Evolutionary conservation across 2,113 vertebrate genomes (phyloP).

Genomic region (Pipra filicauda): DNA sequence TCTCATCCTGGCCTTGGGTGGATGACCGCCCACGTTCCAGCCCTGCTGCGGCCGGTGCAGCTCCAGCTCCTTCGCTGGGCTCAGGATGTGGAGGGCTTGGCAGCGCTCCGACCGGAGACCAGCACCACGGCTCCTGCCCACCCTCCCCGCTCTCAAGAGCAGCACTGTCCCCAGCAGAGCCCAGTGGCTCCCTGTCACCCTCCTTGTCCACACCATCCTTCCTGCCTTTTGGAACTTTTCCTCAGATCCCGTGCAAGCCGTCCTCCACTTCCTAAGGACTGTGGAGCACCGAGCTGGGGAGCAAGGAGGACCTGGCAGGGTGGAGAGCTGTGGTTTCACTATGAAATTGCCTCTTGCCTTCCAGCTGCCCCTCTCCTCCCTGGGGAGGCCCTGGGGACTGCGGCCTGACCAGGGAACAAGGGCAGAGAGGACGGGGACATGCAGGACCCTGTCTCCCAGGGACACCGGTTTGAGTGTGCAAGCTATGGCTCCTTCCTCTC

Average conservation of each 20-base stretch:
- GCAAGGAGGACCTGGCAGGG: background rate
- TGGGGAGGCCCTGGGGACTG: background rate
- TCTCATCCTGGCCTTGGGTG: slow-evolving; percentile 53
- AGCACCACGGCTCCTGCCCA: background rate
- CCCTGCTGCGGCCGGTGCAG: background rate
- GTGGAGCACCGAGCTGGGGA: background rate
- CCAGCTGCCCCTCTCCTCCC: background rate
- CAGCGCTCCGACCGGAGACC: background rate
- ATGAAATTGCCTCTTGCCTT: background rate
- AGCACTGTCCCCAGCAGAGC: background rate
- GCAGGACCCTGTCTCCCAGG: background rate
- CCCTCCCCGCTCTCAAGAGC: background rate
- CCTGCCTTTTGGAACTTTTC: background rate
- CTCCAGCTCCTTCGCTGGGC: background rate
- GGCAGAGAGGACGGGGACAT: background rate
- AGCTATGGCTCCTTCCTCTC: background rate
- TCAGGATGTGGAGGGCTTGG: background rate
- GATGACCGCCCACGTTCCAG: slow-evolving; percentile 26
- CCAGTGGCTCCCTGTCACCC: background rate
- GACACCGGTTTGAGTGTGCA: background rate
- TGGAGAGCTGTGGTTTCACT: background rate
- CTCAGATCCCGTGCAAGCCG: rapidly evolving
- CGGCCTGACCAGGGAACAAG: background rate
- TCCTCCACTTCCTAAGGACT: background rate
- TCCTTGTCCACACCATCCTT: background rate